Conservation (phyloP, 1,140 invertebrate genomes). For the Acromyrmex charruanus region DNA sequence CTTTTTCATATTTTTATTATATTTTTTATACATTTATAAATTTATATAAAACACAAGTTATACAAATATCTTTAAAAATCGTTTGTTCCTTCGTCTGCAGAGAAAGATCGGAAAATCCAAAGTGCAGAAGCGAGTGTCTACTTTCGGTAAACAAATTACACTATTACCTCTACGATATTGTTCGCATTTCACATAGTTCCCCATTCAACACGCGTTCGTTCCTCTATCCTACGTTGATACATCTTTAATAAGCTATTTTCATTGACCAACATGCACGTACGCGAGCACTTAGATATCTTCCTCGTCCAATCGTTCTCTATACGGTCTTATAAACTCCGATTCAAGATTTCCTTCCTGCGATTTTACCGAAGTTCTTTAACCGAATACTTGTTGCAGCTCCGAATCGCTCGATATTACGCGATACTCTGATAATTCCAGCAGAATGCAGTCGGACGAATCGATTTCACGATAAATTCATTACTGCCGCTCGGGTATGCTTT, state of each 20-base stretch:
- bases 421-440: slow-evolving; percentile 27
- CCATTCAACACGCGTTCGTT: background rate
- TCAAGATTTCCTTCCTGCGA: background rate
- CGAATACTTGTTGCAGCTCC: background rate
- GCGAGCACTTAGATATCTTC: slow-evolving; percentile 11
- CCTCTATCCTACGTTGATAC: background rate
- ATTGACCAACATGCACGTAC: background rate
- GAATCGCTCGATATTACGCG: slow-evolving; percentile 24
- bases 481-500: background rate
- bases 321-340: background rate
- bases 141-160: slow-evolving; percentile 10
- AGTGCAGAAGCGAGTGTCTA: background rate
- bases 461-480: slow-evolving; percentile 45
- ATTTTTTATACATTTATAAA: background rate
- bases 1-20: background rate
- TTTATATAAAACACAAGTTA: background rate
- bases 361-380: background rate
- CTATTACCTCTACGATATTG: background rate
- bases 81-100: background rate
- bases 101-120: background rate
- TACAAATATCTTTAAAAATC: background rate
- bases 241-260: background rate
- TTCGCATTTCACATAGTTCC: slow-evolving; percentile 17
- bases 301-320: background rate
- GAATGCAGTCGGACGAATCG: slow-evolving; percentile 44